Evolutionary conservation across 2,888 invertebrate genomes (phyloP), one percentile per base, ranked within the genome.

Genomic region (Chrysodeixis includens): DNA sequence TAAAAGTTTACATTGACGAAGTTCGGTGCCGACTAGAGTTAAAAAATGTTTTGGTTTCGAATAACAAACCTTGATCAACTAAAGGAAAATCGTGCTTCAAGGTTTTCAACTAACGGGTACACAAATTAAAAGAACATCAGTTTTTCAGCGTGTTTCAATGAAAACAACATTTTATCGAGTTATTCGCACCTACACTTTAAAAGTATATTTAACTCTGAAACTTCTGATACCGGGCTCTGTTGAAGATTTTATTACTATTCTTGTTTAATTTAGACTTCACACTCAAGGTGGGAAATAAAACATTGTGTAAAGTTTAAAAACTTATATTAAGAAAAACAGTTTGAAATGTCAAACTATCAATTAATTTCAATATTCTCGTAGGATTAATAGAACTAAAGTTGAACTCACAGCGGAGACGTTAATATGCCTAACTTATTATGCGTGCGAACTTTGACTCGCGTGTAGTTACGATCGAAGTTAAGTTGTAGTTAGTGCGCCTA

Each of bases 371-470:
- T 87, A 86, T 83, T 87, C 88, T 83, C 88, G 63, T 69, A 84
- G 86, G 89, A 89, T 90, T 87, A 86, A 88, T 89, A 85, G 83
- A 84, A 79, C 74, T 78, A 66, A 89, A 92, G 87, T 89, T 89
- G 84, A 86, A 86, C 83, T 87, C 85, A 84, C 83, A 83, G 82
- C 84, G 88, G 86, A 86, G 89, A 88, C 87, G 88, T 90, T 92
- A 90, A 92, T 92, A 88, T 83, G 87, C 88, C 90, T 89, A 92
- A 92, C 88, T 90, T 90, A 90, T 90, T 90, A 90, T 87, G 90
- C 88, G 88, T 90, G 86, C 84, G 81, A 91, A 91, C 86, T 90
- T 90, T 72, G 88, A 88, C 86, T 90, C 89, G 80, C 78, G 73
- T 79, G 85, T 87, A 89, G 90, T 90, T 91, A 88, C 83, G 87